Percentiles rank a stretch among this genome's conserved stretches.
Evolutionary conservation across 2,797 vertebrate genomes (phyloP).

Genomic region (Acipenser transmontanus): DNA sequence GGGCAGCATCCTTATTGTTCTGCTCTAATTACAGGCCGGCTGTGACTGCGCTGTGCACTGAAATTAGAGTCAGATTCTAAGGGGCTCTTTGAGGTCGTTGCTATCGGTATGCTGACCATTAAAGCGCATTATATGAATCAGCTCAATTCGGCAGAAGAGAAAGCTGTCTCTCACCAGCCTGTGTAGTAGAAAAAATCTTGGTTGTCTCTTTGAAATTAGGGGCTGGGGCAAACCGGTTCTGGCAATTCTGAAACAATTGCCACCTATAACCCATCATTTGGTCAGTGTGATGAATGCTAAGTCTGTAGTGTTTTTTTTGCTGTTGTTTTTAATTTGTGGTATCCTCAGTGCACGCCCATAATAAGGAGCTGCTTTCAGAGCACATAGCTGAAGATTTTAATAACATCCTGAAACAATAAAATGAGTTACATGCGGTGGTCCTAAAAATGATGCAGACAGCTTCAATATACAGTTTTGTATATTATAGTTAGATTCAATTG

Average conservation of each 20-base stretch:
- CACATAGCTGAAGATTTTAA: no score
- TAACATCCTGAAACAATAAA: no score
- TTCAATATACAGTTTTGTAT: no score
- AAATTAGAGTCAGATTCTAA: conserved; percentile 3
- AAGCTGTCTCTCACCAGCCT: conserved; percentile 6
- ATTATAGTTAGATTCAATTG: no score
- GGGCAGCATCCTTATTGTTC: neutral
- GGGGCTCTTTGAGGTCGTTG: neutral
- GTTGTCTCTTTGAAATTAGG: conserved; percentile 14
- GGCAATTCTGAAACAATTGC: neutral
- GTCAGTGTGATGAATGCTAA: neutral
- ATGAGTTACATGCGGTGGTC: no score
- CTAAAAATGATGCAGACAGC: no score
- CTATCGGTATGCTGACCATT: conserved; percentile 17
- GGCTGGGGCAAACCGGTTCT: neutral
- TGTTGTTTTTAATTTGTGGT: no score
- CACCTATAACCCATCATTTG: conserved; percentile 8
- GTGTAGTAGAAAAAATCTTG: conserved; percentile 22
- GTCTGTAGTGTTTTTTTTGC: neutral
- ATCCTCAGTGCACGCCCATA: no score
- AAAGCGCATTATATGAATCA: conserved; percentile 8
- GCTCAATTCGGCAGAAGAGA: no score
- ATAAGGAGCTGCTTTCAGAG: no score
- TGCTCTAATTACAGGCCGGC: neutral
- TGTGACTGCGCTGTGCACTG: neutral